A percentile compares a stretch with the other conserved stretches of the same genome.
phyloP scores from a whole-genome alignment of 2,888 invertebrate genomes.

The Yponomeuta cagnagella region DNA sequence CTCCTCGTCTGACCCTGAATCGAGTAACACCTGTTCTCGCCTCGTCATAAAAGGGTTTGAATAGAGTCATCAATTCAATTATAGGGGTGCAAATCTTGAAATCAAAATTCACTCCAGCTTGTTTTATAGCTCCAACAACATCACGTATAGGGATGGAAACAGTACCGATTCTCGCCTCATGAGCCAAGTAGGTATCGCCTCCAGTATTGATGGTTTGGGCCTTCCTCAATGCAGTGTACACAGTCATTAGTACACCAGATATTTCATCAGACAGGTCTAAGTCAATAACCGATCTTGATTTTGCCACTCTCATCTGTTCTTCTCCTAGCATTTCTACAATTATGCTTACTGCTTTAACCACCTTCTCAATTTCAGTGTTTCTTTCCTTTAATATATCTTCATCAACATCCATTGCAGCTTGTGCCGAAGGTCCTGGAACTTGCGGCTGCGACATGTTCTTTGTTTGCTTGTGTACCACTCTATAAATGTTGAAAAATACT shows the following conservation, averaged over 20 bases:
- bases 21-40: neutral
- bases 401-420: too few species aligned
- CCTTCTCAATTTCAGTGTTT: too few species aligned
- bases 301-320: neutral
- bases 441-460: too few species aligned
- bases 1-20: neutral
- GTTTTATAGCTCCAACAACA: constrained; percentile 17
- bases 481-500: too few species aligned
- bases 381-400: too few species aligned
- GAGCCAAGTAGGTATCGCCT: constrained; percentile 14
- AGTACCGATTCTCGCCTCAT: constrained; percentile 17
- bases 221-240: constrained; percentile 21
- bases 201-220: constrained; percentile 20
- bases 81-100: neutral
- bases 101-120: neutral
- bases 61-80: neutral
- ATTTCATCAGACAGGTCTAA: constrained; percentile 18
- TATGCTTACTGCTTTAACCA: too few species aligned
- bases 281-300: neutral
- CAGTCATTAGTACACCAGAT: constrained; percentile 21
- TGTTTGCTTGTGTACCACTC: too few species aligned
- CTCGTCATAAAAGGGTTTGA: neutral
- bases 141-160: constrained; percentile 15
- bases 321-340: too few species aligned
- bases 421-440: too few species aligned